phyloP scores from a whole-genome alignment of 2,888 invertebrate genomes.

The Zonitis immaculata region DNA sequence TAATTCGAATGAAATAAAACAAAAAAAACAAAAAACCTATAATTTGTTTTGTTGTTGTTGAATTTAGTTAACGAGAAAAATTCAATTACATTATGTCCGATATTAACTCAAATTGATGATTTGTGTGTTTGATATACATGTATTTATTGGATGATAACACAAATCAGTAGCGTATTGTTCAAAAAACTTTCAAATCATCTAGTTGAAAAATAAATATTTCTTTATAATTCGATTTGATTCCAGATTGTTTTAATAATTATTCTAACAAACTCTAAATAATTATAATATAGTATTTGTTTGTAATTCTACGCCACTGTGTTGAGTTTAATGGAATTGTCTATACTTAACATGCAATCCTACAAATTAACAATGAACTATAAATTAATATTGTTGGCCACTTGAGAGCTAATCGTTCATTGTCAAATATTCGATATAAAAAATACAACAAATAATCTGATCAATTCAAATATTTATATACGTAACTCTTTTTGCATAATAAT shows the following conservation, averaged over 20 bases:
- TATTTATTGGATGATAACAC: not conserved
- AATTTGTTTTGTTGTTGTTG: too few species aligned
- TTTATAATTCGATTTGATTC: too few species aligned
- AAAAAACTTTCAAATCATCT: too few species aligned
- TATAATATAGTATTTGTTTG: too few species aligned
- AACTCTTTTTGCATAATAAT: not conserved
- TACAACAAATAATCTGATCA: not conserved
- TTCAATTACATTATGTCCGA: not conserved
- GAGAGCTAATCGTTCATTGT: constrained; percentile 19
- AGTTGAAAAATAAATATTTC: too few species aligned
- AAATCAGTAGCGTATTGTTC: too few species aligned
- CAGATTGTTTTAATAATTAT: too few species aligned
- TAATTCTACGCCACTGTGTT: not conserved
- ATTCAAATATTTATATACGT: not conserved
- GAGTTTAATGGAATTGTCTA: not conserved
- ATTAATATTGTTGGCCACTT: constrained; percentile 12
- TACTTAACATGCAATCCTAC: not conserved
- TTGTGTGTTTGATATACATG: not conserved
- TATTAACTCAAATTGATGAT: not conserved
- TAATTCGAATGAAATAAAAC: too few species aligned
- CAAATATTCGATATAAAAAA: not conserved
- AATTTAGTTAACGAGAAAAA: constrained; percentile 3
- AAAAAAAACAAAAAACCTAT: too few species aligned
- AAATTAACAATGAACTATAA: not conserved
- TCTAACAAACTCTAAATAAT: too few species aligned